A percentile compares a stretch with the other conserved stretches of the same genome.
phyloP scores from a whole-genome alignment of 2,113 vertebrate species.

The Toxostoma redivivum region DNA sequence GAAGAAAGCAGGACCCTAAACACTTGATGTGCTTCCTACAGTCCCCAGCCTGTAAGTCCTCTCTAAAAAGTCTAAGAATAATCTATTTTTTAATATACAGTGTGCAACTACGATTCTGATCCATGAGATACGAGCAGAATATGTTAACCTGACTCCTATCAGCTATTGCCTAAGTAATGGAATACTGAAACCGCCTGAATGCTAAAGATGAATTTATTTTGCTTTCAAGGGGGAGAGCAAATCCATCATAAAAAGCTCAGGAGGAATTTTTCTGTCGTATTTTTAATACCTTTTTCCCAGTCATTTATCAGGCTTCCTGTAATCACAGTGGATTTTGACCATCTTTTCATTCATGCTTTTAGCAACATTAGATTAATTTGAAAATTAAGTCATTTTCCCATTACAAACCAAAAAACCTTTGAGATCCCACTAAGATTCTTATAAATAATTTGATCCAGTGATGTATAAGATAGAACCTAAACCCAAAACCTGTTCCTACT shows the following conservation, averaged over 20 bases:
- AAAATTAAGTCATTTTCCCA: not conserved
- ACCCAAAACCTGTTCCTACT: not conserved
- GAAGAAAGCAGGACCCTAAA: not conserved
- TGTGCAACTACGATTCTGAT: not conserved
- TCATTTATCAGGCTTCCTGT: not conserved
- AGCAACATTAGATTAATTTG: not conserved
- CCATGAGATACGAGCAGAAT: not conserved
- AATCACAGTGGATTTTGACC: not conserved
- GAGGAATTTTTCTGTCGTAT: constrained; percentile 8
- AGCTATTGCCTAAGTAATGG: not conserved
- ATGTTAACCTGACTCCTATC: not conserved
- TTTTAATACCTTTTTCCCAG: not conserved
- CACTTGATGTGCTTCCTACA: not conserved
- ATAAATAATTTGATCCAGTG: not conserved
- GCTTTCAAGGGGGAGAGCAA: not conserved
- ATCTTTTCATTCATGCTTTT: not conserved
- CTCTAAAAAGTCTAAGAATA: not conserved
- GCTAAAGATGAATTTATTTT: constrained; percentile 25
- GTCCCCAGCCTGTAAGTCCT: not conserved
- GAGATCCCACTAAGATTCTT: not conserved
- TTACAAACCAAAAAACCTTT: not conserved
- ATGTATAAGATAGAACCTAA: not conserved
- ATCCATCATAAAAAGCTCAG: constrained; percentile 11
- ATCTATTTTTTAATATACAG: not conserved
- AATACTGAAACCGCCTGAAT: not conserved